These are phyloP conservation scores for Acromyrmex charruanus DNA, from an alignment of 1,140 invertebrate genomes.

Conservation along the genomic window DNA sequence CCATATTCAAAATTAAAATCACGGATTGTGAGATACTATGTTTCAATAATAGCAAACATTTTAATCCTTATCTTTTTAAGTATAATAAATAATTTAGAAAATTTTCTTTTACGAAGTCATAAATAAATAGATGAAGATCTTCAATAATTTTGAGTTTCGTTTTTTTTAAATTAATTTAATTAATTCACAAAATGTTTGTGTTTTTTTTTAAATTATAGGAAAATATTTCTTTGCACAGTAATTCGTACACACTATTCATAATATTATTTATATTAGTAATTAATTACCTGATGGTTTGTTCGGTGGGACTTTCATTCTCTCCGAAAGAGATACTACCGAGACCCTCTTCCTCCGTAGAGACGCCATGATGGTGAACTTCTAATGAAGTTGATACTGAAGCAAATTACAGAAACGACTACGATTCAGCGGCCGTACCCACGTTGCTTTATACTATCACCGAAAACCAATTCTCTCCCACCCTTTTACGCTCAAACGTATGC, in stretches of 20 bases:
- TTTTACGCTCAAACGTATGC: slow-evolving; percentile 32
- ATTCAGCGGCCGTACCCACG: slow-evolving; percentile 60
- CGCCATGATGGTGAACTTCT: slow-evolving; percentile 37
- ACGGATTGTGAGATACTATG: not conserved
- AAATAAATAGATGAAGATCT: not conserved
- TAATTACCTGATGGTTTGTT: slow-evolving; percentile 76
- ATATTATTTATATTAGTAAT: not conserved
- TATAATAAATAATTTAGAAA: too few relatives aligned
- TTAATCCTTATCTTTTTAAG: too few relatives aligned
- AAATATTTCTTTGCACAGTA: not conserved
- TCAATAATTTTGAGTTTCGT: not conserved
- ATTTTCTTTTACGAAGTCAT: not conserved
- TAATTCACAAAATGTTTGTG: not conserved
- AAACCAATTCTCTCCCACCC: slow-evolving; percentile 74
- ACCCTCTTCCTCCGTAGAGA: slow-evolving; percentile 67
- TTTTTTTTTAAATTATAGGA: not conserved
- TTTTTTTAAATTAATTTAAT: not conserved
- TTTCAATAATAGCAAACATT: too few relatives aligned
- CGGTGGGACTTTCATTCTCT: slow-evolving; percentile 73
- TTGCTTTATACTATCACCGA: slow-evolving; percentile 76
- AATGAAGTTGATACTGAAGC: slow-evolving; percentile 20
- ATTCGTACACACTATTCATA: not conserved
- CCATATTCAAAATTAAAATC: too few relatives aligned
- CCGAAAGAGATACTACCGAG: slow-evolving; percentile 73
- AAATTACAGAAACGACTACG: slow-evolving; percentile 71